Evolutionary conservation across 1,140 invertebrate species (phyloP).

Genomic region (Papilio polytes): DNA sequence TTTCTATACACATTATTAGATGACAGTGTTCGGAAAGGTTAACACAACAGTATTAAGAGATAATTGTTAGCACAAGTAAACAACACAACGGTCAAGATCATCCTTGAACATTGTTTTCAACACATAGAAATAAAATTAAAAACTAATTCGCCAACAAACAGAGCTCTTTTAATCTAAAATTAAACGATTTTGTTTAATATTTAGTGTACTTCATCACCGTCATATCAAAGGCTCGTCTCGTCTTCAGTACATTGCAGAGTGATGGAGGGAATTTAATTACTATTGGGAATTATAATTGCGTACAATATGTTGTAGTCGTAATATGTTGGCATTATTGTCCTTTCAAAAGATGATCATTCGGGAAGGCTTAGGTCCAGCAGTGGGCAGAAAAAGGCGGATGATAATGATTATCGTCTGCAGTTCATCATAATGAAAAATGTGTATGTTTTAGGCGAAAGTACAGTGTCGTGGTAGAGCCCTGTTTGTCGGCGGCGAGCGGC

Average conservation of each 20-base stretch:
- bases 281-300: background rate
- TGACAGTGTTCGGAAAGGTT: background rate
- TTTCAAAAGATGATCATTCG: too few relatives aligned
- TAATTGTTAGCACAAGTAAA: constrained; percentile 3
- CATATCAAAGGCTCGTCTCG: background rate
- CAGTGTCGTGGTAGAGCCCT: background rate
- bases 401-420: too few relatives aligned
- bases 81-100: background rate
- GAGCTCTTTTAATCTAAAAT: background rate
- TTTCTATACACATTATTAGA: background rate
- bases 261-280: background rate
- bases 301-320: background rate
- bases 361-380: too few relatives aligned
- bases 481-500: background rate
- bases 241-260: background rate
- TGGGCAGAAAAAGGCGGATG: too few relatives aligned
- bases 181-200: background rate
- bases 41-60: background rate
- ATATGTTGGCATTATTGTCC: too few relatives aligned
- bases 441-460: background rate
- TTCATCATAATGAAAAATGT: background rate
- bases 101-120: background rate
- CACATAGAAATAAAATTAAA: constrained; percentile 7
- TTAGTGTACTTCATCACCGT: background rate
- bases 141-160: constrained; percentile 34